Evolutionary conservation across 2,888 invertebrate genomes (phyloP).

Genomic region (Phalera bucephala): DNA sequence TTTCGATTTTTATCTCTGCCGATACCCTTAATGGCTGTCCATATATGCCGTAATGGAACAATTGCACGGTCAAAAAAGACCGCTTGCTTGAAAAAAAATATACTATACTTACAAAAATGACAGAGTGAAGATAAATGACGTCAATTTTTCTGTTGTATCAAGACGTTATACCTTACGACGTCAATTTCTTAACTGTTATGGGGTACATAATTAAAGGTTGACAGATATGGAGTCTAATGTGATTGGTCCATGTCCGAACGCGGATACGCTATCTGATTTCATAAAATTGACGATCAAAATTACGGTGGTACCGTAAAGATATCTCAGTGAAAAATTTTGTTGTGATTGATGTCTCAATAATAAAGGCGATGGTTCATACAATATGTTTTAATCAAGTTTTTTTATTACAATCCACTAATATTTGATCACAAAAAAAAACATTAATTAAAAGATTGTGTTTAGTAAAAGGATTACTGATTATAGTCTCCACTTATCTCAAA

Average conservation of each 20-base stretch:
- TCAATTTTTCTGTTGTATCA: constrained; percentile 48
- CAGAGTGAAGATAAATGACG: constrained; percentile 27
- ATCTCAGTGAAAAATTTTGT: constrained; percentile 14
- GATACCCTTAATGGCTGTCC: constrained; percentile 57
- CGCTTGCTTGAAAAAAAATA: constrained; percentile 38
- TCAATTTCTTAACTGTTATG: constrained; percentile 47
- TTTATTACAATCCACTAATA: too few species aligned
- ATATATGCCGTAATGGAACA: constrained; percentile 49
- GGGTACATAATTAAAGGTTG: constrained; percentile 47
- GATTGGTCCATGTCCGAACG: constrained; percentile 39
- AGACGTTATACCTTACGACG: constrained; percentile 55
- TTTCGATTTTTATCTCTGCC: constrained; percentile 57
- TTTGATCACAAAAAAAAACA: too few species aligned
- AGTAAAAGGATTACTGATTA: too few species aligned
- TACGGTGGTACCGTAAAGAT: constrained; percentile 24
- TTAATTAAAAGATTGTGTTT: too few species aligned
- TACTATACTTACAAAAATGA: constrained; percentile 31
- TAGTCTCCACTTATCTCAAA: too few species aligned
- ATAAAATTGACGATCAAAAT: constrained; percentile 42
- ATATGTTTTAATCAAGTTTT: too few species aligned
- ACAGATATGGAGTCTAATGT: constrained; percentile 56
- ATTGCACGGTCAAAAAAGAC: constrained; percentile 28
- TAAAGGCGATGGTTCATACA: too few species aligned
- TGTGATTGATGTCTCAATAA: constrained; percentile 44
- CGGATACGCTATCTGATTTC: constrained; percentile 37